Evolutionary conservation across 2,888 invertebrate species (phyloP).

Genomic region (Electrophaes corylata): DNA sequence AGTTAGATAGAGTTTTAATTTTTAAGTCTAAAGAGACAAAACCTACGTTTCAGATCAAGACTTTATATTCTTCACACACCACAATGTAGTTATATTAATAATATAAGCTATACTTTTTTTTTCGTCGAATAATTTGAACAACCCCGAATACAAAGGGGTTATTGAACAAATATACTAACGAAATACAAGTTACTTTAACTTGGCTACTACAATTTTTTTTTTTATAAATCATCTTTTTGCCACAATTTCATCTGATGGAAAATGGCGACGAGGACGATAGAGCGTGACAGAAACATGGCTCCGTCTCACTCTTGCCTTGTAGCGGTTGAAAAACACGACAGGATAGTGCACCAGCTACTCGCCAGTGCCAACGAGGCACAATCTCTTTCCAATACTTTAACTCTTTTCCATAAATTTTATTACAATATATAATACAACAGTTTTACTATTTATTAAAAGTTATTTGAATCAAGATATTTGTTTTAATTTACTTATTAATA

Average conservation of each 20-base stretch:
- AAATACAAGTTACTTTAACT: too few species aligned
- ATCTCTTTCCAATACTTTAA: too few species aligned
- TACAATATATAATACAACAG: too few species aligned
- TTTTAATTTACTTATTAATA: neutral
- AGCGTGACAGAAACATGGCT: neutral
- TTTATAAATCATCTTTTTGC: too few species aligned
- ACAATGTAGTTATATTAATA: conserved; percentile 11
- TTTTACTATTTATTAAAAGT: neutral
- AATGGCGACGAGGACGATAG: too few species aligned
- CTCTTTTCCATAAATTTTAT: neutral
- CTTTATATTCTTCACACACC: conserved; percentile 13
- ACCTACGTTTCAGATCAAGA: conserved; percentile 25
- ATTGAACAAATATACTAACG: neutral
- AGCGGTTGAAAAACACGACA: neutral
- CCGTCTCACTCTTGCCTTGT: neutral
- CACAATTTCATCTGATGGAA: too few species aligned
- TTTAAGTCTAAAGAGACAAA: conserved; percentile 20
- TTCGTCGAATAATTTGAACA: conserved; percentile 9
- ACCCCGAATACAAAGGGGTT: neutral
- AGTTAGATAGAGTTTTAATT: too few species aligned
- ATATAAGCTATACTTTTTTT: neutral
- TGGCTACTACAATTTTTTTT: neutral
- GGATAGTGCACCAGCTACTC: neutral
- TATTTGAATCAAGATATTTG: neutral
- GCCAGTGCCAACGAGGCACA: neutral